Evolutionary conservation across 2,888 invertebrate genomes (phyloP).

Genomic region (Eueremaeus valkanovi): DNA sequence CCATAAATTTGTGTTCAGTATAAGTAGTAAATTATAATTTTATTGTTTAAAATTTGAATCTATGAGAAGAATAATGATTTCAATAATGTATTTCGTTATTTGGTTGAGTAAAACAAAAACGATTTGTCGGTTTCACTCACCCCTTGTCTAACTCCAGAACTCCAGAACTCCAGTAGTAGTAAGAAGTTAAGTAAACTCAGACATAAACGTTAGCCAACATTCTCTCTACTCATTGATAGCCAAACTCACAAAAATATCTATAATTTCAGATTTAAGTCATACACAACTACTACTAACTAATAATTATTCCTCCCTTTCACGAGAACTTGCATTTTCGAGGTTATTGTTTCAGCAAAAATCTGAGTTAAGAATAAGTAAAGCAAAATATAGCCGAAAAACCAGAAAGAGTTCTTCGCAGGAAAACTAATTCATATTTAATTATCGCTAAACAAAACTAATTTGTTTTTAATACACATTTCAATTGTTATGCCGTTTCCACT

Average conservation of each 20-base stretch:
- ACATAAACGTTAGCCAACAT: background rate
- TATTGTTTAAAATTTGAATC: too few species aligned
- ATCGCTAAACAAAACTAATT: background rate
- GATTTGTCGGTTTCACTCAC: slow-evolving; percentile 10
- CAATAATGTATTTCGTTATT: background rate
- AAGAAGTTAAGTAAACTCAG: background rate
- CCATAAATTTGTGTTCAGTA: too few species aligned
- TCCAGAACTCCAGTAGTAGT: too few species aligned
- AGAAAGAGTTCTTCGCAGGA: background rate
- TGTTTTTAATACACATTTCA: background rate
- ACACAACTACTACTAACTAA: background rate
- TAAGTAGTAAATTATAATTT: too few species aligned
- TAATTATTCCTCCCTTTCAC: background rate
- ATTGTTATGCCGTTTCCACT: background rate
- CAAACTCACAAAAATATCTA: background rate
- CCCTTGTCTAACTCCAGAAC: background rate
- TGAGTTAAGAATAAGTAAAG: too few species aligned
- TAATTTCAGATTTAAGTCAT: slow-evolving; percentile 9
- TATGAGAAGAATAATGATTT: background rate
- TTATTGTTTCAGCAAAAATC: background rate
- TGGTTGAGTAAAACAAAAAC: background rate
- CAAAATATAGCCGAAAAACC: background rate
- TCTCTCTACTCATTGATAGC: slow-evolving; percentile 10
- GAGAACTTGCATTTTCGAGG: background rate
- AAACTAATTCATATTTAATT: slow-evolving; percentile 3